phyloP scores from a whole-genome alignment of 2,888 invertebrate genomes.

The Clunio marinus region DNA sequence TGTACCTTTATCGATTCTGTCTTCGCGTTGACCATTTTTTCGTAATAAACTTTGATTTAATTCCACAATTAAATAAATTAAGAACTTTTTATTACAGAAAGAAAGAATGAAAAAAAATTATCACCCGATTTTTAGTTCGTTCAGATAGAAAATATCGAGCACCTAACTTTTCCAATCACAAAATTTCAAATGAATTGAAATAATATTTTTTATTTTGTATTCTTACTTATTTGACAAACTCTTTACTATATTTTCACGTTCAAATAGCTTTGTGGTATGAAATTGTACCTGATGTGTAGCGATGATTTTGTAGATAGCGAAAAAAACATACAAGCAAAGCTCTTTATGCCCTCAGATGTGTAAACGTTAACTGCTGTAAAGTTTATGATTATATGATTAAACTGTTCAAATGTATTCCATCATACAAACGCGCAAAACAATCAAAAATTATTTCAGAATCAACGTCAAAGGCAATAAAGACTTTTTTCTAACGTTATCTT shows the following conservation, averaged over 20 bases:
- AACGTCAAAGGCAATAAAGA: conserved; percentile 14
- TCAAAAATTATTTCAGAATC: neutral
- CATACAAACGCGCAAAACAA: conserved; percentile 20
- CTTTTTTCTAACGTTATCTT: conserved; percentile 7
- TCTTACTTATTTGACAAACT: conserved; percentile 36
- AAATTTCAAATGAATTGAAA: conserved; percentile 39
- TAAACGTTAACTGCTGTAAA: neutral
- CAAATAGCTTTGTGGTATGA: conserved; percentile 22
- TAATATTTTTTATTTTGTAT: conserved; percentile 26
- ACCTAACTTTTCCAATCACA: conserved; percentile 37
- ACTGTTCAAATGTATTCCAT: neutral
- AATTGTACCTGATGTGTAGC: conserved; percentile 4
- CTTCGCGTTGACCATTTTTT: conserved; percentile 36
- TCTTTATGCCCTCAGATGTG: neutral
- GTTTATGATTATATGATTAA: neutral
- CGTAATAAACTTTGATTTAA: neutral
- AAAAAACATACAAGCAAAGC: neutral
- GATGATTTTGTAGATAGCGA: conserved; percentile 38
- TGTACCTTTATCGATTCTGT: conserved; percentile 37
- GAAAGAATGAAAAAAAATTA: no score
- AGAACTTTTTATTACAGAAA: neutral
- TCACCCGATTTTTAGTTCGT: no score
- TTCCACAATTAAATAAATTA: conserved; percentile 20
- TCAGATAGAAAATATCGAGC: neutral
- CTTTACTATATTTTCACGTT: conserved; percentile 7